These are phyloP conservation scores for Trichechus manatus DNA, from an alignment of 2,113 vertebrate species.

Conservation along the genomic window DNA sequence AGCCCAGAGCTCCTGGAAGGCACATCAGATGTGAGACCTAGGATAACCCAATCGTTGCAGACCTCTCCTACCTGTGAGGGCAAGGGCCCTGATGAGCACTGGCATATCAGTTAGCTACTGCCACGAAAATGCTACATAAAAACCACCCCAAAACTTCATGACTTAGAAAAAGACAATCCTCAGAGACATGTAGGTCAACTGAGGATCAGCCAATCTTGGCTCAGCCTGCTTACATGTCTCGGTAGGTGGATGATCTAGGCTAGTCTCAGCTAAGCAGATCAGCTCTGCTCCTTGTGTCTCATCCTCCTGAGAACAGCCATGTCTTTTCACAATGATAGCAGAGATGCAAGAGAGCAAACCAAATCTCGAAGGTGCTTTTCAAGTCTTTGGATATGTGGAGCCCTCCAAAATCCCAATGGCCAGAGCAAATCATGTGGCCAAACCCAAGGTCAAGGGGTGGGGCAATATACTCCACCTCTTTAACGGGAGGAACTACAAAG, in stretches of 20 bases:
- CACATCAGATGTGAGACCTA: not conserved
- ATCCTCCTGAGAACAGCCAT: not conserved
- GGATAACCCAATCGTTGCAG: not conserved
- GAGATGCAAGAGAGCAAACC: not conserved
- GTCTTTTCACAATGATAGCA: not conserved
- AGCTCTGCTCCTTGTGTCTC: not conserved
- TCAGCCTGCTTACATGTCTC: not conserved
- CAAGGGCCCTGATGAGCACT: not conserved
- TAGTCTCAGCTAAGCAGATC: not conserved
- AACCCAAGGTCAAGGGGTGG: not conserved
- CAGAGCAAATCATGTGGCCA: not conserved
- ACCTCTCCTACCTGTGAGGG: not conserved
- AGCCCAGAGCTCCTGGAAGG: not conserved
- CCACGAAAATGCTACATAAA: not conserved
- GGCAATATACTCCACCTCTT: not conserved
- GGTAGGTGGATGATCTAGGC: not conserved
- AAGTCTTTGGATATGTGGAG: not conserved
- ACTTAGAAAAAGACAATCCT: not conserved
- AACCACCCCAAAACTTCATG: not conserved
- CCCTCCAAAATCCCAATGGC: not conserved
- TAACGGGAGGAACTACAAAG: not conserved
- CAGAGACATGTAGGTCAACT: not conserved
- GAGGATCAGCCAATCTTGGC: not conserved
- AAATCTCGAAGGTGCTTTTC: not conserved
- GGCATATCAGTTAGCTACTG: not conserved